Evolutionary conservation across 1,140 invertebrate species (phyloP), one percentile per base, ranked within the genome.

Genomic region (Hypothenemus hampei): DNA sequence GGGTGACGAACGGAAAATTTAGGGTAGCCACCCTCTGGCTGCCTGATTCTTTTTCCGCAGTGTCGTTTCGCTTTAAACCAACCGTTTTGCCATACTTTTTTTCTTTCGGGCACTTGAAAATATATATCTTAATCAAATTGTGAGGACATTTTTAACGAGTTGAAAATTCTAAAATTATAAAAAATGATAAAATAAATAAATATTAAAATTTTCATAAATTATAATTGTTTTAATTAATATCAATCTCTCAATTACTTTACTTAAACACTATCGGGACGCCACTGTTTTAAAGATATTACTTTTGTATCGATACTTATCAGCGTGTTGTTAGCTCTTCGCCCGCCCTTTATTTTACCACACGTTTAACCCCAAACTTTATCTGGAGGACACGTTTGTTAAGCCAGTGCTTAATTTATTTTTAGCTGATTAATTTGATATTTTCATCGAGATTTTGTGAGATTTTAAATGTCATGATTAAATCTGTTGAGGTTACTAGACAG

Each of bases 1-100:
- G 53, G 44, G 47, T 57, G 55, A 49, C 46, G 55, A 48, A 26
- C 47, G 47, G 55, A 57, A 50, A 50, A 57, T 57, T 57, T 57
- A 45, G 55, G 55, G 55, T 57, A 45, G 47, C 53, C 53, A 36
- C 55, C 55, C 55, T 39, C 40, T 40, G 29, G 11, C 22, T 48
- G 41, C 40, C 40, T 22, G 50, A 44, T 26, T 36, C 26, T 53
- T 53, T 53, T 45, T 53, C 10, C 13, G 5, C 13, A 45, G 23
- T 29, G 16, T 29, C 43, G 40, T 43, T 22, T 43, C 40, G 40
- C 21, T 46, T 46, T 46, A 21, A 23, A 13, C 20, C 24, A 44
- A 44, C 24, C 21, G 13, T 44, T 44, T 41, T n/a, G n/a, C n/a
- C n/a, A n/a, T n/a, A n/a, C n/a, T n/a, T n/a, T n/a, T n/a, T n/a